Evolutionary conservation across 2,113 vertebrate genomes (phyloP).

Genomic region (Brevimyrus niger): DNA sequence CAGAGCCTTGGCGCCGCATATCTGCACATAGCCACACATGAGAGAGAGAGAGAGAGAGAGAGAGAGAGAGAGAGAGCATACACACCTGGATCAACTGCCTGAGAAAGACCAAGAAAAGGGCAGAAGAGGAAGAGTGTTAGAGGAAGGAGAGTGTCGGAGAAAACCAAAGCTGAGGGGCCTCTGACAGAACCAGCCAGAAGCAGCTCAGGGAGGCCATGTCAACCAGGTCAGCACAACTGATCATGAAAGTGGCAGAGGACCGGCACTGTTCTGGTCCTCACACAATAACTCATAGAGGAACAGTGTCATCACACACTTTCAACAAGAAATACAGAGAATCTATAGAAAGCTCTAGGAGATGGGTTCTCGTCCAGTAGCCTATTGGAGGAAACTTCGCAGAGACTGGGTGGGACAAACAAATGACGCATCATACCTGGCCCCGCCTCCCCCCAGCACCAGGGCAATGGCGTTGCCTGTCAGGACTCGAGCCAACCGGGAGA

Average conservation of each 20-base stretch:
- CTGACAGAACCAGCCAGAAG: constrained; percentile 16
- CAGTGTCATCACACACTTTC: background rate
- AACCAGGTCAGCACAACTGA: background rate
- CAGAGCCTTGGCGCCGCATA: background rate
- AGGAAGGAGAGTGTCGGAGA: background rate
- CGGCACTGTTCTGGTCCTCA: background rate
- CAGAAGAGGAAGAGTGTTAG: constrained; percentile 10
- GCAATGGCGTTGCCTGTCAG: constrained; percentile 91
- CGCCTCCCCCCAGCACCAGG: constrained; percentile 85
- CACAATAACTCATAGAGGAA: background rate
- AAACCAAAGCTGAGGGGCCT: background rate
- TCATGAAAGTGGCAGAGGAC: background rate
- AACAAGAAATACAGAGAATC: background rate
- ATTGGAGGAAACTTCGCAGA: background rate
- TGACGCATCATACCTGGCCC: constrained; percentile 67
- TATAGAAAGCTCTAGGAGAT: background rate
- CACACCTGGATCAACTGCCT: constrained; percentile 47
- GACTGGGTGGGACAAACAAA: background rate
- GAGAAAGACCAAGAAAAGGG: constrained; percentile 23
- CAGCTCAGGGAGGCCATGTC: background rate
- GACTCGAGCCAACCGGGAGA: constrained; percentile 83
- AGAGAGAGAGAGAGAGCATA: background rate
- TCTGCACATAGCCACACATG: background rate
- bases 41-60: background rate
- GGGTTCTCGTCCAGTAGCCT: background rate